Evolutionary conservation across 2,888 invertebrate genomes (phyloP), one percentile per base, ranked within the genome.

Genomic region (Rotaria macrura): DNA sequence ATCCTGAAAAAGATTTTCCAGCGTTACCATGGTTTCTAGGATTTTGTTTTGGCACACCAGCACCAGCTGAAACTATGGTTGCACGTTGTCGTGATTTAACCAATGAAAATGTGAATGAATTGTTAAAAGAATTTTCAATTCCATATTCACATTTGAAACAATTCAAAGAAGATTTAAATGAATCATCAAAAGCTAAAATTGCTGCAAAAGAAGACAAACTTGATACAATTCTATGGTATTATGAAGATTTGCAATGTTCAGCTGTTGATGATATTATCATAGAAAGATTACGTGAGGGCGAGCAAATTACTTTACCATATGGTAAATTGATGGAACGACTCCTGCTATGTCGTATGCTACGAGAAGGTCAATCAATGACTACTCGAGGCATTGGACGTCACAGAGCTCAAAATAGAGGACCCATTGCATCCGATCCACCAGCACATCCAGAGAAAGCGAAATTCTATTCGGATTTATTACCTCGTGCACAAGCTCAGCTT

Each of bases 251-350:
- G n/a, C 57, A 87, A 23, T 89, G 90, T 87, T 29, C 84, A 17
- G 89, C 88, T 12, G 89, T 89, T 9, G 90, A 91, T 86, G 86
- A 88, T 49, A 88, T 89, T 1, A 88, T 91, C 43, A 49, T 87
- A 49, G 83, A 88, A n/a, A 87, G 90, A 85, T 87, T 91, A 40
- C 54, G 72, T 84, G 85, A 86, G 2, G 89, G 89, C 23, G 89
- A 89, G 65, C 83, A 86, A 84, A 87, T 90, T 10, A 88, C 87
- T 43, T 87, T 91, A 65, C 89, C 89, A 25, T 89, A 89, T 87
- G 91, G 91, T 7, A 91, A 91, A 87, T 88, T 91, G 34, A 89
- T 91, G 87, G 90, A 91, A 86, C 87, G 90, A 43, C 87, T 91
- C 55, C 87, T 91, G 79, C 88, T 88, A 9, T 87, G 91, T 20